These are phyloP conservation scores for Engystomops pustulosus DNA, from an alignment of 2,113 vertebrate genomes.

Conservation along the genomic window DNA sequence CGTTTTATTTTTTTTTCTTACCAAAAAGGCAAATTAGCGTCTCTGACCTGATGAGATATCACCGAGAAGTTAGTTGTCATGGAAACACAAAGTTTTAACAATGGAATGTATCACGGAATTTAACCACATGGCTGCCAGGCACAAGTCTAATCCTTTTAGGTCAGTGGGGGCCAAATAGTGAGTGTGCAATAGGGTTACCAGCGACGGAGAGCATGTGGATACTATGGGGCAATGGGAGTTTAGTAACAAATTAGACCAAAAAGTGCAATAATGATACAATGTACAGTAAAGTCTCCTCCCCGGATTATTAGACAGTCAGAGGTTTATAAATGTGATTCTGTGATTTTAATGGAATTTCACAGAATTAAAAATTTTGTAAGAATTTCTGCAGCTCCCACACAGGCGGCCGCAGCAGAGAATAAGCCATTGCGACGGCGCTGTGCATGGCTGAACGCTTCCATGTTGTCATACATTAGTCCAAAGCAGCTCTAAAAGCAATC, in stretches of 20 bases:
- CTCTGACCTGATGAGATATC: not conserved
- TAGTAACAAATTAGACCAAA: too few species aligned
- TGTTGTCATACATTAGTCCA: not conserved
- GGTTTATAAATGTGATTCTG: too few species aligned
- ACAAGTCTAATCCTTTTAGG: not conserved
- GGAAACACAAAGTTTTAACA: conserved; percentile 25
- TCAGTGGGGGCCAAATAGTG: not conserved
- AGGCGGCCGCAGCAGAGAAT: not conserved
- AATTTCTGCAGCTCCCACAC: not conserved
- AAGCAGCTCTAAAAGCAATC: not conserved
- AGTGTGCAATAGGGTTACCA: too few species aligned
- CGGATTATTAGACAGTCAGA: too few species aligned
- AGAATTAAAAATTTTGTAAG: too few species aligned
- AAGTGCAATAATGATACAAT: too few species aligned
- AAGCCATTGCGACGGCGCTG: not conserved
- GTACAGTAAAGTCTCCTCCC: too few species aligned
- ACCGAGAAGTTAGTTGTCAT: not conserved
- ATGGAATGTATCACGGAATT: conserved; percentile 1
- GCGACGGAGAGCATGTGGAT: too few species aligned
- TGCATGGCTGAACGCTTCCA: conserved; percentile 1
- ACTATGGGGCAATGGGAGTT: too few species aligned
- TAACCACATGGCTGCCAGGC: not conserved
- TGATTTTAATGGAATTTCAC: too few species aligned
- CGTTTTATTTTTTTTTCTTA: not conserved
- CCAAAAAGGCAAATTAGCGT: not conserved